These are phyloP conservation scores for Epizoanthus scotinus DNA, from an alignment of 92 coral and sea anemone species.

Conservation along the genomic window DNA sequence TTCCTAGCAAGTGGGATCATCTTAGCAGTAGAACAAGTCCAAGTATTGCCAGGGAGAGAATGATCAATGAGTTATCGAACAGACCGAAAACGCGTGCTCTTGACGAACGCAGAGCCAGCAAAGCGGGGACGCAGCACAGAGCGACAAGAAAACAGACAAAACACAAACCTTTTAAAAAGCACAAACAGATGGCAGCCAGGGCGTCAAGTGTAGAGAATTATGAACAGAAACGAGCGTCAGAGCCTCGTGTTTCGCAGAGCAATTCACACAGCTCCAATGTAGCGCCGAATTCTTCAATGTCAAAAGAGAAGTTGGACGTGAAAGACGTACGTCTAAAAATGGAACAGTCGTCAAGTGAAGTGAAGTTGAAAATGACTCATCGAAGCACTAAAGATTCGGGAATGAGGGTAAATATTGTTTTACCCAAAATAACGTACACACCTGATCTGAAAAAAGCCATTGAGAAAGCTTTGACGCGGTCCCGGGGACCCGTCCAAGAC, in stretches of 20 bases:
- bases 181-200: constrained; percentile 1
- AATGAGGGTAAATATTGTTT: constrained; percentile 56
- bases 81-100: constrained; percentile 31
- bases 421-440: constrained; percentile 78
- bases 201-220: background rate
- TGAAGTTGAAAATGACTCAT: constrained; percentile 63
- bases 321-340: background rate
- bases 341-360: constrained; percentile 29
- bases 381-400: constrained; percentile 49
- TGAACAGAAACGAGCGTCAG: background rate
- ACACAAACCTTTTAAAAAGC: constrained; percentile 25
- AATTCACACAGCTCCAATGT: background rate
- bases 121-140: constrained; percentile 49
- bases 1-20: constrained; percentile 88
- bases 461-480: constrained; percentile 67
- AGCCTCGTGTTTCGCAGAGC: constrained; percentile 34
- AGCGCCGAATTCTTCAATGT: background rate
- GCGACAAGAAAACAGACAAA: constrained; percentile 43
- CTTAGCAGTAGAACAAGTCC: constrained; percentile 50
- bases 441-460: constrained; percentile 74
- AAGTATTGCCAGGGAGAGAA: constrained; percentile 17
- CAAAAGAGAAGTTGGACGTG: constrained; percentile 6
- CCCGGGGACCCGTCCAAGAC: constrained; percentile 1
- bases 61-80: constrained; percentile 19
- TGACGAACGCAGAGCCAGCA: constrained; percentile 40